A percentile compares a stretch with the other conserved stretches of the same genome.
phyloP scores from a whole-genome alignment of 2,797 vertebrate genomes.

The Lepilemur ruficaudatus region DNA sequence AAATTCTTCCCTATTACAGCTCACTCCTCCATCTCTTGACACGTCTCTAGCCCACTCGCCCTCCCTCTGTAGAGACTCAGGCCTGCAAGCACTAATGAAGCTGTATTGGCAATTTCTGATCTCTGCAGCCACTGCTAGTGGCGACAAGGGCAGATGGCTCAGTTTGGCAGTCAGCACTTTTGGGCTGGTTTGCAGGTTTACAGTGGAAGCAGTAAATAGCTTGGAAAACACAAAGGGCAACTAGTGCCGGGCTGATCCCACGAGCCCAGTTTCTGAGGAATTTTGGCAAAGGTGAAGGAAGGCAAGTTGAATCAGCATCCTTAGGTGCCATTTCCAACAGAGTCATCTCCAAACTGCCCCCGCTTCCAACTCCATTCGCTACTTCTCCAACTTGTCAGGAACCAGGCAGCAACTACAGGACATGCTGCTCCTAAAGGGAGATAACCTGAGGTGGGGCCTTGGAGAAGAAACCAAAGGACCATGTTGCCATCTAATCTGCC shows the following conservation, averaged over 20 bases:
- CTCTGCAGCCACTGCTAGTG: neutral
- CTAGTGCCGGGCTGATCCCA: neutral
- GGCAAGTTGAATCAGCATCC: neutral
- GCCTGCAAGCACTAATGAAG: neutral
- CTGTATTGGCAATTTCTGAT: neutral
- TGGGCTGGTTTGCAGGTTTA: neutral
- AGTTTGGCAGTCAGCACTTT: accelerated
- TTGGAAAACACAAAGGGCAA: neutral
- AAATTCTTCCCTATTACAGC: neutral
- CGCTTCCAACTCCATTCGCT: neutral
- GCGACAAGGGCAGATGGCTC: neutral
- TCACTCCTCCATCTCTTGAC: neutral
- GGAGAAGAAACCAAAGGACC: neutral
- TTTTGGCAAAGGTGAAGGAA: neutral
- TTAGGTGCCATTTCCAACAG: neutral
- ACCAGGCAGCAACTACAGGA: neutral
- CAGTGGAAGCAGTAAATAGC: neutral
- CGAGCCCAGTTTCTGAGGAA: neutral
- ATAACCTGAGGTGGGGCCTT: neutral
- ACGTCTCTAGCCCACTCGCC: neutral
- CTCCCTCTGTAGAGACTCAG: neutral
- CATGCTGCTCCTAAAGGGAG: neutral
- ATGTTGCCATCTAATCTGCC: neutral
- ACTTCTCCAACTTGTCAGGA: neutral
- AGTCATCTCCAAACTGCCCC: neutral